phyloP scores from a whole-genome alignment of 2,113 vertebrate genomes.

The Podocnemis expansa region DNA sequence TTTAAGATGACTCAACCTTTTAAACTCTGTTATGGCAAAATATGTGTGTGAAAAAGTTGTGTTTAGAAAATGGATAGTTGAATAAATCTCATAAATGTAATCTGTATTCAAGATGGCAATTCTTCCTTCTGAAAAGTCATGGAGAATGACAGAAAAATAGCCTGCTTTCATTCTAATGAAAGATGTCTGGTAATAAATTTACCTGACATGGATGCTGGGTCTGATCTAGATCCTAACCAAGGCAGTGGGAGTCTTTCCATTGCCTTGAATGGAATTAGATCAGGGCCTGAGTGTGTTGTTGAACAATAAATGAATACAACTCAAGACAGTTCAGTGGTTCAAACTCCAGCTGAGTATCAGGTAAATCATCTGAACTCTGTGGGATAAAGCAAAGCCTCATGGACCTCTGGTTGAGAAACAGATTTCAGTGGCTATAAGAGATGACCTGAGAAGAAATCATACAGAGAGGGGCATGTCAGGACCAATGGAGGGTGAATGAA shows the following conservation, averaged over 20 bases:
- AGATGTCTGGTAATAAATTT: slow-evolving; percentile 69
- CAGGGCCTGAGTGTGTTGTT: slow-evolving; percentile 24
- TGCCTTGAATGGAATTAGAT: slow-evolving; percentile 45
- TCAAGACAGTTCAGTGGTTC: slow-evolving; percentile 52
- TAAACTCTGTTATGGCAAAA: slow-evolving; percentile 11
- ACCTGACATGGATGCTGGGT: slow-evolving; percentile 55
- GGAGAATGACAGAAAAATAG: slow-evolving; percentile 72
- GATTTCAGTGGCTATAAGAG: neutral
- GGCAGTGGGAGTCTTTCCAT: slow-evolving; percentile 8
- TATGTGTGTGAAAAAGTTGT: neutral
- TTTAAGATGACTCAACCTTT: slow-evolving; percentile 40
- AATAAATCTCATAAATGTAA: slow-evolving; percentile 63
- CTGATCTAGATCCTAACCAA: slow-evolving; percentile 43
- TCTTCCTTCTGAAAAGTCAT: slow-evolving; percentile 66
- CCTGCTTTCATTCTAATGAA: slow-evolving; percentile 71
- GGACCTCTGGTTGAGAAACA: neutral
- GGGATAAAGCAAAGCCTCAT: slow-evolving; percentile 12
- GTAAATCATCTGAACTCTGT: slow-evolving; percentile 41
- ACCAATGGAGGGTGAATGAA: neutral
- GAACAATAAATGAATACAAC: slow-evolving; percentile 66
- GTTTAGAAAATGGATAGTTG: slow-evolving; percentile 21
- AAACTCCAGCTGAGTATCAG: slow-evolving; percentile 58
- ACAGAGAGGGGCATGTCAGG: neutral
- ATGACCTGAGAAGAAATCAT: neutral
- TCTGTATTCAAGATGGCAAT: slow-evolving; percentile 68